These are phyloP conservation scores for Musca vetustissima DNA, from an alignment of 1,140 invertebrate genomes.

Conservation along the genomic window DNA sequence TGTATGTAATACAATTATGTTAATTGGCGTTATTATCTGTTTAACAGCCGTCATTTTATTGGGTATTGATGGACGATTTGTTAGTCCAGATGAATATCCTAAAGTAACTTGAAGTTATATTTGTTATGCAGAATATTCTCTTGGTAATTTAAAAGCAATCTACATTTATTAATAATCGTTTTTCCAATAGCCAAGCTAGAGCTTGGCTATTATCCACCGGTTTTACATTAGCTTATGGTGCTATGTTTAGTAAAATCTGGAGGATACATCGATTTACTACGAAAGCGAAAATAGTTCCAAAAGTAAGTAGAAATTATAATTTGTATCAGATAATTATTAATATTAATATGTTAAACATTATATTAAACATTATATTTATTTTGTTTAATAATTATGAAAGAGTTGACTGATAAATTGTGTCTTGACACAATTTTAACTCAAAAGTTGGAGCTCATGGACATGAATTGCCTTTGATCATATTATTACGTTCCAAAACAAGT, in stretches of 20 bases:
- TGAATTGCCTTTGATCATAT: too few relatives aligned
- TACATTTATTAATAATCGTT: background rate
- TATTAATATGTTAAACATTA: too few relatives aligned
- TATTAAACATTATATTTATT: too few relatives aligned
- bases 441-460: too few relatives aligned
- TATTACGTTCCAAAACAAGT: too few relatives aligned
- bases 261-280: slow-evolving; percentile 91
- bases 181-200: slow-evolving; percentile 67
- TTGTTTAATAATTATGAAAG: too few relatives aligned
- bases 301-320: slow-evolving; percentile 60
- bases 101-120: slow-evolving; percentile 43
- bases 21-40: slow-evolving; percentile 92
- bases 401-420: too few relatives aligned
- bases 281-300: slow-evolving; percentile 86
- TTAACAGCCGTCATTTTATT: slow-evolving; percentile 87
- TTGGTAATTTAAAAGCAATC: too few relatives aligned
- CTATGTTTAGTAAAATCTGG: slow-evolving; percentile 99
- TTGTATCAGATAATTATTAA: too few relatives aligned
- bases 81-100: slow-evolving; percentile 73
- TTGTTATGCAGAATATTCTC: too few relatives aligned
- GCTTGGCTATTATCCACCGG: slow-evolving; percentile 92
- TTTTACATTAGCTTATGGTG: slow-evolving; percentile 96
- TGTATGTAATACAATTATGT: slow-evolving; percentile 94
- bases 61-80: slow-evolving; percentile 83
- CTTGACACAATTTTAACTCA: too few relatives aligned